phyloP scores from a whole-genome alignment of 2,113 vertebrate species.

The Brienomyrus longianalis region DNA sequence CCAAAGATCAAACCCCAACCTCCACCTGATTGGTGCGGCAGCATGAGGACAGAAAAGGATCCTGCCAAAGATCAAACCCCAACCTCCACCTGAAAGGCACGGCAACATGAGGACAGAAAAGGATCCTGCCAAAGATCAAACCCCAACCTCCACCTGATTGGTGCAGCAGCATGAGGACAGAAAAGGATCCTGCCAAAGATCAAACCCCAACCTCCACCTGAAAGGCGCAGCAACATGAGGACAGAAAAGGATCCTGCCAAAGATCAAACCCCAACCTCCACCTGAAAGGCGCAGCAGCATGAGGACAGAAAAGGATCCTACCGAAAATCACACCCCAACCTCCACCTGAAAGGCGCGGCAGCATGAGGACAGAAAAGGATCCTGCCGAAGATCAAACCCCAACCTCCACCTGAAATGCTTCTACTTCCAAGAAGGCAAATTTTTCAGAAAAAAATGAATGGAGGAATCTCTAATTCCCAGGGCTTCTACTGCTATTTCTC shows the following conservation, averaged over 20 bases:
- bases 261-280: background rate
- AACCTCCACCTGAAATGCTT: background rate
- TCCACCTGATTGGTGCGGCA: background rate
- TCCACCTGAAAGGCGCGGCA: no score
- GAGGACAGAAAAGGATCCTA: no score
- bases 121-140: no score
- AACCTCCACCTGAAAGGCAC: no score
- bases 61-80: background rate
- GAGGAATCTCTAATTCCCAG: background rate
- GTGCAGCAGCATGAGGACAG: background rate
- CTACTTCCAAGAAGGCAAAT: slow-evolving; percentile 3
- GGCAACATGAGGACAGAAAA: no score
- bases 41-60: background rate
- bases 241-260: no score
- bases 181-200: background rate
- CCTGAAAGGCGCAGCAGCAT: background rate
- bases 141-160: background rate
- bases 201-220: background rate
- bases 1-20: no score
- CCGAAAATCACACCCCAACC: no score
- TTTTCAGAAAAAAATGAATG: background rate
- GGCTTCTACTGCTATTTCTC: background rate
- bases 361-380: no score
- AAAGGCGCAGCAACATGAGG: no score
- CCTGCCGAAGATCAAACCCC: no score